Percentiles rank a stretch among this genome's conserved stretches.
Conservation (phyloP, 2,113 vertebrate species). For the Grammomys dolichurus region DNA sequence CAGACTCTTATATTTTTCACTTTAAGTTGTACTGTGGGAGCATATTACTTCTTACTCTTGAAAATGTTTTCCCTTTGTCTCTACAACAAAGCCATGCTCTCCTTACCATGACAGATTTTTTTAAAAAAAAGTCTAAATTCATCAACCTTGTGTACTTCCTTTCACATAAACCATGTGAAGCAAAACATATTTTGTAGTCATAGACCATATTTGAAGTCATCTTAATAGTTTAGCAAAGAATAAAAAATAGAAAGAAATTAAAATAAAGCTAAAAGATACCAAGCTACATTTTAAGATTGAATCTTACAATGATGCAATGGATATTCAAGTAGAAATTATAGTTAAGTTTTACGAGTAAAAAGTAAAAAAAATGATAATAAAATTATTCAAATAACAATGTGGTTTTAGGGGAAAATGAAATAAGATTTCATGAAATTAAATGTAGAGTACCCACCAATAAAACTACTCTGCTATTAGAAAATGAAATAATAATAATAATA, state of each 20-base stretch:
- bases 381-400: not conserved
- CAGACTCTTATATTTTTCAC: not conserved
- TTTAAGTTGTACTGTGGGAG: not conserved
- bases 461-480: not conserved
- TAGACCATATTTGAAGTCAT: conserved; percentile 16
- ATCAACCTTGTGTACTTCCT: not conserved
- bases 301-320: not conserved
- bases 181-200: not conserved
- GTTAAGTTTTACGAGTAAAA: conserved; percentile 35
- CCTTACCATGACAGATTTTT: not conserved
- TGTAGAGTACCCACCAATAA: not conserved
- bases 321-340: not conserved
- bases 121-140: conserved; percentile 36
- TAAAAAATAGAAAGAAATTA: conserved; percentile 48
- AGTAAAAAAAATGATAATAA: not conserved
- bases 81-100: conserved; percentile 31
- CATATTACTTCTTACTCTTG: not conserved
- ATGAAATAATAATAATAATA: conserved; percentile 49
- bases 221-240: not conserved
- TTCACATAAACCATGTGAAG: conserved; percentile 47
- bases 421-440: not conserved
- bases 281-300: not conserved
- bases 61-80: not conserved
- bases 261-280: conserved; percentile 14
- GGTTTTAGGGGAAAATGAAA: not conserved